Conservation (phyloP, 2,888 invertebrate species). For the Syritta pipiens region DNA sequence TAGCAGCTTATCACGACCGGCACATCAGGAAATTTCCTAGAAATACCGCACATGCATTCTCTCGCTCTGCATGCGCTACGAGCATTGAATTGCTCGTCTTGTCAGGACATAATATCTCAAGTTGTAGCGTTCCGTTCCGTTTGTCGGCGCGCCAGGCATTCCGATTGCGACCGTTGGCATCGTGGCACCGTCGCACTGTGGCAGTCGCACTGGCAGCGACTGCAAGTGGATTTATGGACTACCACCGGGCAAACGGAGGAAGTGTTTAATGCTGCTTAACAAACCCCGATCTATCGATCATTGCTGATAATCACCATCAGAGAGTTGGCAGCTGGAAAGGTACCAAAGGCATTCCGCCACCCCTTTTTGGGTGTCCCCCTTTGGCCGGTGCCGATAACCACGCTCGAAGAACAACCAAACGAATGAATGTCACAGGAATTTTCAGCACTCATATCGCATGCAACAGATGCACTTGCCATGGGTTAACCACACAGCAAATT, state of each 20-base stretch:
- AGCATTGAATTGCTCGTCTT: constrained; percentile 53
- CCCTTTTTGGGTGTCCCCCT: constrained; percentile 7
- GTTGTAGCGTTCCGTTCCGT: constrained; percentile 55
- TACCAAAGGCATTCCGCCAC: too few relatives aligned
- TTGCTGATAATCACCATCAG: constrained; percentile 54
- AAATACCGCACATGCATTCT: constrained; percentile 59
- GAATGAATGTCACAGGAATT: constrained; percentile 62
- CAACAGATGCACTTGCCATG: constrained; percentile 69
- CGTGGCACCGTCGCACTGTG: too few relatives aligned
- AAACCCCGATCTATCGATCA: constrained; percentile 67
- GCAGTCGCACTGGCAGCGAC: too few relatives aligned
- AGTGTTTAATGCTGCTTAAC: constrained; percentile 68
- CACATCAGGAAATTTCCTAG: constrained; percentile 64
- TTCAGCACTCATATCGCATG: constrained; percentile 65
- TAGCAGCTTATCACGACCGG: constrained; percentile 58
- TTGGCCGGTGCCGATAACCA: neutral
- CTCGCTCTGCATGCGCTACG: constrained; percentile 11
- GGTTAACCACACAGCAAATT: constrained; percentile 69
- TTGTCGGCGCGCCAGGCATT: constrained; percentile 58
- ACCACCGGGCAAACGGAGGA: constrained; percentile 62
- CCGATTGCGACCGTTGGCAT: constrained; percentile 44
- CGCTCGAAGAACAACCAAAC: constrained; percentile 34
- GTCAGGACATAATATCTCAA: constrained; percentile 68
- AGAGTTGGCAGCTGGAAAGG: neutral
- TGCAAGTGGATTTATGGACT: constrained; percentile 61